Evolutionary conservation across 2,888 invertebrate species (phyloP).

Genomic region (Clunio marinus): DNA sequence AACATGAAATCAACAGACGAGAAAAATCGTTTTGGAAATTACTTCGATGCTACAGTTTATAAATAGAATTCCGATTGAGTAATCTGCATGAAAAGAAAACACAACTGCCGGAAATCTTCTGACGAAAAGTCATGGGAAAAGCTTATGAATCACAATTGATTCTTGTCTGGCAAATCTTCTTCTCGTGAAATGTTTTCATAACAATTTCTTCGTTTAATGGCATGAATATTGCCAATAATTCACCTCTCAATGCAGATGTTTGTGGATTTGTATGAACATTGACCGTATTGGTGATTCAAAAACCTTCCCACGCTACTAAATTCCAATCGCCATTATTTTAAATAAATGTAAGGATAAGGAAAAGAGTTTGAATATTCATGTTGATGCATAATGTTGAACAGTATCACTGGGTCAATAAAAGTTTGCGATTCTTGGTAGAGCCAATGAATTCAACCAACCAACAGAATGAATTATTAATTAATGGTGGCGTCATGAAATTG

Average conservation of each 20-base stretch:
- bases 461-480: too few species aligned
- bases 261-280: slow-evolving; percentile 16
- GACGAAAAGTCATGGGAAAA: slow-evolving; percentile 13
- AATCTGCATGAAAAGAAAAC: background rate
- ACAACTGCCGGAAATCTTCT: background rate
- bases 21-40: background rate
- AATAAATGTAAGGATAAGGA: too few species aligned
- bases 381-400: too few species aligned
- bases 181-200: too few species aligned
- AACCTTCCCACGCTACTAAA: slow-evolving; percentile 22
- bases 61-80: background rate
- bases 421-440: too few species aligned
- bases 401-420: too few species aligned
- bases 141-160: background rate
- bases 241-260: background rate
- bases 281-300: slow-evolving; percentile 18
- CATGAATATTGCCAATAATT: background rate
- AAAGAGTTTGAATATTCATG: too few species aligned
- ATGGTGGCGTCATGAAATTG: slow-evolving; percentile 26
- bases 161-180: background rate
- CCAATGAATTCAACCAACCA: too few species aligned
- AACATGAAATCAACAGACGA: background rate
- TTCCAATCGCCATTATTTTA: slow-evolving; percentile 12
- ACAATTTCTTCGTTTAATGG: background rate
- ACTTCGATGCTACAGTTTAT: background rate